phyloP scores from a whole-genome alignment of 2,888 invertebrate genomes.

The Trilocha varians region DNA sequence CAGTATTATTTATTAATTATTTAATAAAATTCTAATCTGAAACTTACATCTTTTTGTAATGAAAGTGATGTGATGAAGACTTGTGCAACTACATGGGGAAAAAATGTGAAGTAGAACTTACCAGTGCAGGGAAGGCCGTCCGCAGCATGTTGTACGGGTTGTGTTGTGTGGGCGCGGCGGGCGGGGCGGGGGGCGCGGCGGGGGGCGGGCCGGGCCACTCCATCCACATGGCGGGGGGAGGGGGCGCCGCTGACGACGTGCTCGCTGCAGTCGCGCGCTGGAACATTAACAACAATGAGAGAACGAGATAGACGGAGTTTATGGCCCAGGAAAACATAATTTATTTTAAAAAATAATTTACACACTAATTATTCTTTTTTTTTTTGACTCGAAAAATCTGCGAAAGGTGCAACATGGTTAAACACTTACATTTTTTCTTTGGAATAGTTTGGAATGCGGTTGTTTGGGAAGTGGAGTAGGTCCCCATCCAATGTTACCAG shows the following conservation, averaged over 20 bases:
- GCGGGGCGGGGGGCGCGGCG: constrained; percentile 10
- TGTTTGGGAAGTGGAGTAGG: constrained; percentile 27
- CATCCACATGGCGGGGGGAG: constrained; percentile 30
- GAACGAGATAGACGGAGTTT: no score
- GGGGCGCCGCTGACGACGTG: constrained; percentile 9
- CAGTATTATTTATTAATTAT: no score
- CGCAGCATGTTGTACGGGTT: constrained; percentile 47
- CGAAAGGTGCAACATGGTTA: no score
- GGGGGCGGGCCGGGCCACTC: constrained; percentile 37
- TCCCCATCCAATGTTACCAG: constrained; percentile 26
- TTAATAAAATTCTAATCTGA: no score
- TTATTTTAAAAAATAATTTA: no score
- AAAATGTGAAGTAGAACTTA: constrained; percentile 20
- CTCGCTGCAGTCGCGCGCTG: constrained; percentile 14
- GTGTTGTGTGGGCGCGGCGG: constrained; percentile 16
- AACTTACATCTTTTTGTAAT: no score
- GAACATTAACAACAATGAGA: no score
- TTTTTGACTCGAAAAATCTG: no score
- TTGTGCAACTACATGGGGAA: no score
- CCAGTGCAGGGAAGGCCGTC: constrained; percentile 50
- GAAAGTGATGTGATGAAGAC: no score
- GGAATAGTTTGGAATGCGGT: constrained; percentile 48
- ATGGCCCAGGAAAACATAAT: no score
- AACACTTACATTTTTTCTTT: constrained; percentile 41
- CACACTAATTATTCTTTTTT: no score